Base-by-base conservation (phyloP, 23 tunicate species). In the Trididemnum miniatum region DNA sequence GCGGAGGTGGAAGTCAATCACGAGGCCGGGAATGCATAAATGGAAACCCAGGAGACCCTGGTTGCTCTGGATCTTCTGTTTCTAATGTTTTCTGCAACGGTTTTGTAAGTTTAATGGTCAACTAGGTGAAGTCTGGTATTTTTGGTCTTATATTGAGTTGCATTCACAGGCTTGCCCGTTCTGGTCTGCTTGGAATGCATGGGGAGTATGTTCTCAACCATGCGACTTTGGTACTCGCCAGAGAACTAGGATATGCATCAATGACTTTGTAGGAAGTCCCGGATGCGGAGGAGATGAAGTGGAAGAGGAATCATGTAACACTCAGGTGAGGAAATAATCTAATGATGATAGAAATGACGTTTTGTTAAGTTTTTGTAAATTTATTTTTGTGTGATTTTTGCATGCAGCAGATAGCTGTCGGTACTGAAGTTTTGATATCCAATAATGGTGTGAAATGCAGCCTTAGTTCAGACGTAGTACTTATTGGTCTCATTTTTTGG, bases 1-100 rank as follows among this genome's bases (percentile, higher is more conserved):
- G 98, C 34, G 98, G 90, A 20, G 95, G 83, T 31, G 98, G 98
- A 22, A 65, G 38, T 5, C 76, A 35, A 29, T 4, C 1, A 0
- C 66, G 92, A 71, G 35, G 34, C 7, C 34, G 92, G 35, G 37
- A 20, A 15, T 91, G 97, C 60, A 18, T 87, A 31, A 86, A 91
- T 67, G 97, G 85, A 63, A 30, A 79, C 0, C 77, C 83, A 0
- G 89, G 84, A 1, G 29, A 34, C 0, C 12, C 77, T 33, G 81
- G 80, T 37, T 90, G 95, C 65, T 60, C 35, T 66, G 95, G 95
- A 34, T 31, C 72, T 9, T 33, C 65, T 12, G 49, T 23, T 22
- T 34, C 50, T 20, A 50, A 65, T 20, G 28, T 50, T 26, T 32
- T 31, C 75, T 90, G 96, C 83, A 85, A 90, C 86, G 71, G 78